Evolutionary conservation across 2,113 vertebrate genomes (phyloP), one percentile per base, ranked within the genome.

Genomic region (Anoura caudifer): DNA sequence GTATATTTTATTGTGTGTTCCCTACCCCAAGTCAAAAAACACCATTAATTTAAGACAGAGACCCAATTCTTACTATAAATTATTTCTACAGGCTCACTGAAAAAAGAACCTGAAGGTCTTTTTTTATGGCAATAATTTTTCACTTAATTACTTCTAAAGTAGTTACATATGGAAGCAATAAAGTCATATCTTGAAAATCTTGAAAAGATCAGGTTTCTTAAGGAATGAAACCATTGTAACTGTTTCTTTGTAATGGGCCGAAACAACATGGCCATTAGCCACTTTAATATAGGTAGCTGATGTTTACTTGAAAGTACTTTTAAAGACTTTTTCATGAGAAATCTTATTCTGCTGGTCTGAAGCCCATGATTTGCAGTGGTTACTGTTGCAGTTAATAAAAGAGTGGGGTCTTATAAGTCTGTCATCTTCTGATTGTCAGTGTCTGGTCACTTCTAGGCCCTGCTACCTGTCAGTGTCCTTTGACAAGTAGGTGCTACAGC

Each of bases 111-210:
- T 33, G 10, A 92, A 82, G 61, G 45, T 56, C 10, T 26, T 47
- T 87, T 54, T 50, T 80, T 67, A 14, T 13, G 70, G 50, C 61
- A 90, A 14, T 84, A 59, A 84, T 70, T 84, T 94, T 94, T 95
- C 56, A 36, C 47, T 67, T 90, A 65, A 83, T 87, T 96, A 4
- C 38, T 79, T 38, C 11, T 79, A 47, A 91, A 90, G 38, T 95
- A 72, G 28, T 94, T 95, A 88, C 52, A 86, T 73, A 65, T 91
- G n/a, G 63, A 95, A 97, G 52, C 36, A 76, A 97, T 91, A 41
- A 88, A 85, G 52, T 73, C 59, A 16, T 84, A 75, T 93, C 45
- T 95, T 94, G 19, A 87, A 93, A 88, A 72, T 75, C 45, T 94
- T 94, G 36, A 65, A 28, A 82, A 95, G 26, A 50, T 86, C 50